Evolutionary conservation across 2,888 invertebrate species (phyloP), one percentile per base, ranked within the genome.

Genomic region (Apantesis nais): DNA sequence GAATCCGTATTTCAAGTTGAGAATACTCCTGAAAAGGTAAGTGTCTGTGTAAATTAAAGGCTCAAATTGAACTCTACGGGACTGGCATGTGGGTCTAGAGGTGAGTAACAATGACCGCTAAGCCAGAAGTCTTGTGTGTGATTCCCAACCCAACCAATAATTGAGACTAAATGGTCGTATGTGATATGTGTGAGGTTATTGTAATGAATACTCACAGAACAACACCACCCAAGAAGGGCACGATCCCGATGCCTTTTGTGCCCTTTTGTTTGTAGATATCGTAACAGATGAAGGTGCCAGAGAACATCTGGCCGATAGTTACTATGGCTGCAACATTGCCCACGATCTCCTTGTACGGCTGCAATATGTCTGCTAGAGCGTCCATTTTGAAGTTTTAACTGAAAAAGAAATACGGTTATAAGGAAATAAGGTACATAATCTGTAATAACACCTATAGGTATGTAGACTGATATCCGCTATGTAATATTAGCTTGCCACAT

Each of bases 281-380:
- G 87, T 96, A 96, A 86, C 98, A 96, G 74, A 98, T 95, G 86
- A 97, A 96, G 86, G 95, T 95, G 84, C 98, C 98, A 44, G 98
- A 96, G 85, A 98, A 96, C 95, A 98, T 98, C 89, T 98, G 98
- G 0, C 96, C 96, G 80, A 97, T 97, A 39, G 98, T 98, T 39
- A 97, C 96, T 71, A 97, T 90, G 75, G 97, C 96, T 55, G 98
- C 98, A 67, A 96, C 90, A 70, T 95, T 92, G 60, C 96, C 97
- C 67, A 97, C 96, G 19, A 96, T 73, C 71, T 96, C 96, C 90
- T 97, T 97, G 88, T 97, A 96, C 65, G 97, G 97, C 86, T 96
- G 96, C 70, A 97, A 89, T 52, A 90, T 86, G 71, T 91, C 85
- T 2, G 96, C 93, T 77, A 96, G 72, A 7, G 88, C 84, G 77